Evolutionary conservation across 2,888 invertebrate genomes (phyloP), one percentile per base, ranked within the genome.

Genomic region (Anaspis maculata): DNA sequence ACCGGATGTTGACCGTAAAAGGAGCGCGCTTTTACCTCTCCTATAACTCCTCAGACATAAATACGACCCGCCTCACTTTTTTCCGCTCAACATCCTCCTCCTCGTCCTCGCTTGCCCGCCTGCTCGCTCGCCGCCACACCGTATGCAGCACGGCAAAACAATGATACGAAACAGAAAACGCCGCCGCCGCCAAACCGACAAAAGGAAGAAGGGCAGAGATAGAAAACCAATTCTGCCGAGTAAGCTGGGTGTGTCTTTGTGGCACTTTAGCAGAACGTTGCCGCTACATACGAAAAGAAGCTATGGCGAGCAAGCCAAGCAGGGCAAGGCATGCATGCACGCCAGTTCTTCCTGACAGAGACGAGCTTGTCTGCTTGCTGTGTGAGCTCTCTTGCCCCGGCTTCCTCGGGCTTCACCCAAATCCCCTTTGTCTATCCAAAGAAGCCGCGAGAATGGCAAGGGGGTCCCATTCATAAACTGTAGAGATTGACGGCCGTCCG

Each of bases 221-320:
- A 47, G 51, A 44, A 46, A 51, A 51, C 46, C 52, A 54, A 55
- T 57, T 54, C 52, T 52, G 54, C 50, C 47, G 52, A 57, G 55
- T 57, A 57, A 55, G 54, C 56, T 52, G 52, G 56, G 56, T 56
- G 56, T 54, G 56, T 52, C 53, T 47, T 44, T 36, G 48, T 48
- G 45, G 49, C 52, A 52, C 51, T 56, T 54, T 56, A 51, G 43
- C 47, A 44, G 48, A 37, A 34, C 37, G 35, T 25, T 41, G 37
- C 34, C 24, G 35, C 32, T 46, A 49, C 19, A 19, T 19, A 19
- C 9, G 9, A 5, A 9, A 9, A 19, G n/a, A n/a, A n/a, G n/a
- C n/a, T n/a, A n/a, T n/a, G n/a, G n/a, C n/a, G n/a, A n/a, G n/a
- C n/a, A n/a, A n/a, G n/a, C n/a, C n/a, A n/a, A n/a, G n/a, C n/a